Evolutionary conservation across 64 coral and sea anemone species (phyloP), one percentile per base, ranked within the genome.

Genomic region (Cladopsammia gracilis): DNA sequence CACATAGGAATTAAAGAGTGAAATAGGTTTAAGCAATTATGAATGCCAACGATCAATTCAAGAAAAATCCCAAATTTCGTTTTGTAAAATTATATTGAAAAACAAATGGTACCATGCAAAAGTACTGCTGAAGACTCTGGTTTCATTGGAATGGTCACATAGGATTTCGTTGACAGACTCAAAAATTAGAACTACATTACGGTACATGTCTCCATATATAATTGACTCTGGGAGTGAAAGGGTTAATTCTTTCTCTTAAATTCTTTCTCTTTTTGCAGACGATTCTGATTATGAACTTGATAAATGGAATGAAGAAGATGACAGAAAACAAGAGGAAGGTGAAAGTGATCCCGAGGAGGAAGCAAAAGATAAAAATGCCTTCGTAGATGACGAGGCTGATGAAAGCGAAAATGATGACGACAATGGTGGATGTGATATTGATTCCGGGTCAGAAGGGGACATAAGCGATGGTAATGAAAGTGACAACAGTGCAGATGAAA

Each of bases 261-360:
- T 18, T 71, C 46, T n/a, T 34, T 20, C 10, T 65, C 6, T 20
- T 62, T 76, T 46, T 10, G 6, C 56, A 71, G 66, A 71, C 5
- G 98, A 99, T 82, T 96, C 90, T 58, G 97, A 98, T 87, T 90
- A 79, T 96, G 98, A 99, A 86, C 62, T 99, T 15, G 92, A 96
- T 49, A 93, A 94, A 25, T 99, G 98, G 98, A 99, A 99, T 75
- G 74, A 80, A 61, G 89, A 85, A 19, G 98, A 99, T 83, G 89
- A 99, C 23, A 83, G 48, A 65, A 93, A 91, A 75, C 98, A 99
- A 71, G 94, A 96, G 64, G 94, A 92, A 77, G 88, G 76, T 16
- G 67, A 88, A 6, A 86, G 48, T 25, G 88, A 93, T 14, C 49
- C 79, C 53, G 71, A 89, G 4, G 66, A 90, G 56, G 50, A 53